Evolutionary conservation across 1,140 invertebrate species (phyloP).

Genomic region (Penaeus chinensis): DNA sequence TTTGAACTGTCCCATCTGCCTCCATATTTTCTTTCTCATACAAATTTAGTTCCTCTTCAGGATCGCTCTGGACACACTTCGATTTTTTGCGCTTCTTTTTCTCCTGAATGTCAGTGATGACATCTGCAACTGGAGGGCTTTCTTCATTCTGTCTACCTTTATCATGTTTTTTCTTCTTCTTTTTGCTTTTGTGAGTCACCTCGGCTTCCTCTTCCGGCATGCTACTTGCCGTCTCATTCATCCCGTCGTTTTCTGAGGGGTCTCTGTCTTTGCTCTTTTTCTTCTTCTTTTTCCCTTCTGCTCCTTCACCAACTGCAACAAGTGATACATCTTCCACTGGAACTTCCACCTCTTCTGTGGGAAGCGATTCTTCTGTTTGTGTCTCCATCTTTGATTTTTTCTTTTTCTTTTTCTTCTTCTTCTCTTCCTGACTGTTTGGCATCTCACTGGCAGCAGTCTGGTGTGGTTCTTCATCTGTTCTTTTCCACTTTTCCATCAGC

Average conservation of each 20-base stretch:
- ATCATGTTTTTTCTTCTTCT: no score
- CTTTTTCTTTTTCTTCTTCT: constrained; percentile 18
- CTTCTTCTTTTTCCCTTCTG: not conserved
- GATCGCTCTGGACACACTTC: no score
- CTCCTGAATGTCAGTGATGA: no score
- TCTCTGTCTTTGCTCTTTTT: not conserved
- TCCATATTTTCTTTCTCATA: no score
- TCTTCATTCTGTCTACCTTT: no score
- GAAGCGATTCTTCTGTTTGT: not conserved
- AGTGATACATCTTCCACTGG: not conserved
- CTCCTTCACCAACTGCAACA: not conserved
- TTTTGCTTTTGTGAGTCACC: no score
- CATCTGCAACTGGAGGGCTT: no score
- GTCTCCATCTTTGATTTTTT: not conserved
- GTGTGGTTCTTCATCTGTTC: not conserved
- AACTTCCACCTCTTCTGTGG: not conserved
- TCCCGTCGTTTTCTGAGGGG: not conserved
- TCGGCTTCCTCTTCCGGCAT: no score
- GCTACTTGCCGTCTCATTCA: no score
- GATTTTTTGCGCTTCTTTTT: no score
- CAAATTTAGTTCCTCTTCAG: no score
- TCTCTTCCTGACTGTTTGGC: not conserved
- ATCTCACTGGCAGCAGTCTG: not conserved
- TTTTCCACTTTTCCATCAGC: constrained; percentile 54
- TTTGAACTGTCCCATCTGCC: no score